phyloP scores from a whole-genome alignment of 2,113 vertebrate genomes.

The Gopherus evgoodei region DNA sequence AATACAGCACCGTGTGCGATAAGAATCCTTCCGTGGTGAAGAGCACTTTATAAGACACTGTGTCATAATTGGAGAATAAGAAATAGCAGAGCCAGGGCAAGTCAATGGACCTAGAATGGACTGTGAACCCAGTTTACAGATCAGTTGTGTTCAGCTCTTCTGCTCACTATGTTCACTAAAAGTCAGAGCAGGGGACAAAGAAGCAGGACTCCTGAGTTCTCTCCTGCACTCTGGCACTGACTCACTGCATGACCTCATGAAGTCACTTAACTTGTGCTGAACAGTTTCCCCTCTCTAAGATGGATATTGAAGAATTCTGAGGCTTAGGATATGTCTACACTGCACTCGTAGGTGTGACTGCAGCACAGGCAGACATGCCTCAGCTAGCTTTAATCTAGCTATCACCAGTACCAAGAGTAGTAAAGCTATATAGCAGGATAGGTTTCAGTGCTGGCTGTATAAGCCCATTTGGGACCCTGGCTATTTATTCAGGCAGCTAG shows the following conservation, averaged over 20 bases:
- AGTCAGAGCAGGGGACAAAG: conserved; percentile 2
- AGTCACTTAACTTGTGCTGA: conserved; percentile 3
- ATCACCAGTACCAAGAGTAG: background rate
- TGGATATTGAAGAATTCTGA: background rate
- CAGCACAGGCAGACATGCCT: background rate
- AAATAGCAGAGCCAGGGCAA: background rate
- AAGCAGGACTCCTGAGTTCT: background rate
- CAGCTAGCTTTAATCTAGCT: background rate
- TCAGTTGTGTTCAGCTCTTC: background rate
- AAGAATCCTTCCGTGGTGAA: conserved; percentile 22
- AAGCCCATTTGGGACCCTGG: background rate
- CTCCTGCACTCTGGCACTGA: background rate
- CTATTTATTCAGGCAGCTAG: background rate
- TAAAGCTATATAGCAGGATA: background rate
- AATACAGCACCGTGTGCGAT: conserved; percentile 54
- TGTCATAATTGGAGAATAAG: conserved; percentile 38
- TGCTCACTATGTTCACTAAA: background rate
- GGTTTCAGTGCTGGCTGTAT: background rate
- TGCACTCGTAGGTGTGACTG: background rate
- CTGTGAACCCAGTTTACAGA: conserved; percentile 22
- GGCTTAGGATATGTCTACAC: no score
- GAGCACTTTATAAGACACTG: conserved; percentile 31
- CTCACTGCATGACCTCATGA: background rate
- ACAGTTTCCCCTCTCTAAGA: background rate
- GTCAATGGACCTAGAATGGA: background rate